Percentiles rank a stretch among this genome's conserved stretches.
Conservation (phyloP, 2,113 vertebrate species). For the Neodon shergylaensis region DNA sequence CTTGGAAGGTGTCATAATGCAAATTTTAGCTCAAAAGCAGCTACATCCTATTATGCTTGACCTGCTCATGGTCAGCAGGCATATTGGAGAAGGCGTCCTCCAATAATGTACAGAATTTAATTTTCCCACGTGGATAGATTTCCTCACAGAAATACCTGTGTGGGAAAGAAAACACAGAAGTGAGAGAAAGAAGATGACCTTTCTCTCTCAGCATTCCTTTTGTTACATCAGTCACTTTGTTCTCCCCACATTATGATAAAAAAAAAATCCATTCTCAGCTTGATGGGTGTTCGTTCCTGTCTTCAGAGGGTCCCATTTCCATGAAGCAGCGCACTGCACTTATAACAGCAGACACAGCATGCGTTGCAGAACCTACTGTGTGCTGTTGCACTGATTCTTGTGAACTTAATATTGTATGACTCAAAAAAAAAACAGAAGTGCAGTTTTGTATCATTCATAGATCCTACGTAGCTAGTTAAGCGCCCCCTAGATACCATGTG, state of each 20-base stretch:
- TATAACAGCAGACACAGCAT: not conserved
- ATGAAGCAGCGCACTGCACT: not conserved
- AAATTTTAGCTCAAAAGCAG: slow-evolving; percentile 35
- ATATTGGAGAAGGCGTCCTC: not conserved
- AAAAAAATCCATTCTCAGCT: slow-evolving; percentile 33
- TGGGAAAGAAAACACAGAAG: not conserved
- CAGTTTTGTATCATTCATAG: not conserved
- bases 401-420: not conserved
- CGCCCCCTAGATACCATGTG: not conserved
- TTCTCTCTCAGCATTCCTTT: slow-evolving; percentile 56
- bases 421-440: not conserved
- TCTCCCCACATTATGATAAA: slow-evolving; percentile 60
- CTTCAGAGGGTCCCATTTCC: slow-evolving; percentile 22
- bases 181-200: slow-evolving; percentile 45
- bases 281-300: not conserved
- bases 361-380: not conserved
- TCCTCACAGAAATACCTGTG: slow-evolving; percentile 42
- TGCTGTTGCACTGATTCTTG: not conserved
- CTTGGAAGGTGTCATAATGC: slow-evolving; percentile 38
- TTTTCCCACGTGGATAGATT: slow-evolving; percentile 49
- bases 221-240: slow-evolving; percentile 47
- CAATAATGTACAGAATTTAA: slow-evolving; percentile 52
- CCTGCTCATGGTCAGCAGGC: slow-evolving; percentile 43
- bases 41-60: not conserved
- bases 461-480: not conserved